Conservation (phyloP, 2,113 vertebrate genomes). For the Caloenas nicobarica region DNA sequence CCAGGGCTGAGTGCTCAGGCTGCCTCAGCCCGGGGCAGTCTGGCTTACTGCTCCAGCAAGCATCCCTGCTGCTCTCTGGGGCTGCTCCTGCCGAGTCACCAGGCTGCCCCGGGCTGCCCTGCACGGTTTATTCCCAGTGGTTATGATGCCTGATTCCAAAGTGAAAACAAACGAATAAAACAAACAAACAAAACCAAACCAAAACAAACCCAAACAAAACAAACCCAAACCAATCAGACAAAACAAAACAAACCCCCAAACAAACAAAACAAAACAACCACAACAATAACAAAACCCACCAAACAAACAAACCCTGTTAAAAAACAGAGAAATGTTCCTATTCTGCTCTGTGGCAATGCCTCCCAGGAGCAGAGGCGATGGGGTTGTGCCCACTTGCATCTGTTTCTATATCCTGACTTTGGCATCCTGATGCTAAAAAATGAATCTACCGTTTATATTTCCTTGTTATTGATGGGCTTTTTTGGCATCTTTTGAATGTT, state of each 20-base stretch:
- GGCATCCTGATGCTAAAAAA: not conserved
- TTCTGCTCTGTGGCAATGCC: not conserved
- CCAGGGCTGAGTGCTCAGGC: not conserved
- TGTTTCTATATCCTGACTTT: not conserved
- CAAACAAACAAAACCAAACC: not conserved
- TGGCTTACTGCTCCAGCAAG: not conserved
- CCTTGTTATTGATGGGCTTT: not conserved
- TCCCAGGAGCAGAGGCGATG: not conserved
- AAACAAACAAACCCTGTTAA: not conserved
- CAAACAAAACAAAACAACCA: too few relatives aligned
- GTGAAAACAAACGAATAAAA: not conserved
- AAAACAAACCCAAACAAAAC: too few relatives aligned
- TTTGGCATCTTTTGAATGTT: not conserved
- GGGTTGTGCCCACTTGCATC: not conserved
- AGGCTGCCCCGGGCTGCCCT: not conserved
- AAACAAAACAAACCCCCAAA: not conserved
- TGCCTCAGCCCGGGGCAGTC: accelerated
- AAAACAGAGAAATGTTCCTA: not conserved
- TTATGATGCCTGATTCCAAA: not conserved
- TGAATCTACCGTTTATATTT: not conserved
- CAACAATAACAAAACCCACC: not conserved
- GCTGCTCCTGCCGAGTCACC: not conserved
- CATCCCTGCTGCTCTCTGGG: not conserved
- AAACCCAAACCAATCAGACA: too few relatives aligned
- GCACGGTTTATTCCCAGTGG: not conserved